Conservation (phyloP, 2,113 vertebrate species). For the Neotragus pygmaeus region DNA sequence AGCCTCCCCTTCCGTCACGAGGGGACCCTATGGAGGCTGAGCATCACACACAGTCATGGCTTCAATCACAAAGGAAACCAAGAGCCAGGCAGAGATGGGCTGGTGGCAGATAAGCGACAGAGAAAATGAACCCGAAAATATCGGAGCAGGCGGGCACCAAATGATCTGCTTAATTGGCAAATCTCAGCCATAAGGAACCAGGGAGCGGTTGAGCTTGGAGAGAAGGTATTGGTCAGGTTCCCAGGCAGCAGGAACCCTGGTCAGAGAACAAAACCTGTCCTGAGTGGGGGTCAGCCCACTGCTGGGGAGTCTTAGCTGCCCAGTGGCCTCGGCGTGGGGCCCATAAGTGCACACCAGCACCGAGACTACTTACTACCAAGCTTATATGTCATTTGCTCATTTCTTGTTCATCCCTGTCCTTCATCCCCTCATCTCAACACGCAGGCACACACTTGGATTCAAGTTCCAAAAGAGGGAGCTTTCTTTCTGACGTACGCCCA, state of each 20-base stretch:
- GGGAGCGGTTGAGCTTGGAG: background rate
- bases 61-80: background rate
- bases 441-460: background rate
- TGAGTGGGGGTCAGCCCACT: background rate
- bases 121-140: constrained; percentile 65
- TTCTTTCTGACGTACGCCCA: background rate
- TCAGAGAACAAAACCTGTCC: background rate
- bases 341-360: background rate
- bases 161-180: background rate
- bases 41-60: background rate
- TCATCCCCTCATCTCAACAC: background rate
- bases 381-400: background rate
- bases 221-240: background rate
- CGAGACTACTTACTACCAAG: background rate
- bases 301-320: background rate
- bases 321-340: background rate
- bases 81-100: constrained; percentile 24
- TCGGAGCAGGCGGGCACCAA: background rate
- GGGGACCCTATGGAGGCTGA: background rate
- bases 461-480: background rate
- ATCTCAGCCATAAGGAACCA: background rate
- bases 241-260: background rate
- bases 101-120: constrained; percentile 44
- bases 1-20: background rate
- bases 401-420: background rate